These are phyloP conservation scores for Pegea sp. DNA, from an alignment of 23 tunicate species.

Conservation along the genomic window DNA sequence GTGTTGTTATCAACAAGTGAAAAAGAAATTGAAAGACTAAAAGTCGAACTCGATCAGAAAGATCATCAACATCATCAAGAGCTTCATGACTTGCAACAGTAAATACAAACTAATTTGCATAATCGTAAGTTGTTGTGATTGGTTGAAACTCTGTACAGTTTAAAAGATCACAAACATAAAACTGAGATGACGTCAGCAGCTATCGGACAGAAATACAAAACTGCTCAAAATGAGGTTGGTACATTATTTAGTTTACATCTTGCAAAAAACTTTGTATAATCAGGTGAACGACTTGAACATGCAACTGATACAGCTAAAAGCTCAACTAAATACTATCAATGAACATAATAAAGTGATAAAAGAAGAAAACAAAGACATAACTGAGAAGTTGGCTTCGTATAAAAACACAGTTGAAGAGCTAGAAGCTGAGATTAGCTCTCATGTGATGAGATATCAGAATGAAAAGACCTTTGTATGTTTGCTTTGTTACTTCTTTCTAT, in stretches of 20 bases:
- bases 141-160: no score
- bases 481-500: no score
- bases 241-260: background rate
- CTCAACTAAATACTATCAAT: background rate
- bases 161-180: constrained; percentile 58
- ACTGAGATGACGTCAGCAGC: constrained; percentile 59
- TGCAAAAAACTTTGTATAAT: background rate
- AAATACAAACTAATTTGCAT: no score
- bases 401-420: background rate
- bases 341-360: background rate
- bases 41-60: no score
- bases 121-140: no score
- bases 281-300: background rate
- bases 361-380: background rate
- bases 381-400: background rate
- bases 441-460: no score
- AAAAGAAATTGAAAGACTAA: no score
- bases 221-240: constrained; percentile 80
- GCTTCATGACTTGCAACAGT: no score
- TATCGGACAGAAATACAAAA: constrained; percentile 47
- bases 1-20: no score
- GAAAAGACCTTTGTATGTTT: no score
- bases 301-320: background rate
- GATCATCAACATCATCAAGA: no score
- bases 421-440: background rate